phyloP scores from a whole-genome alignment of 2,888 invertebrate species.

The Synanthedon vespiformis region DNA sequence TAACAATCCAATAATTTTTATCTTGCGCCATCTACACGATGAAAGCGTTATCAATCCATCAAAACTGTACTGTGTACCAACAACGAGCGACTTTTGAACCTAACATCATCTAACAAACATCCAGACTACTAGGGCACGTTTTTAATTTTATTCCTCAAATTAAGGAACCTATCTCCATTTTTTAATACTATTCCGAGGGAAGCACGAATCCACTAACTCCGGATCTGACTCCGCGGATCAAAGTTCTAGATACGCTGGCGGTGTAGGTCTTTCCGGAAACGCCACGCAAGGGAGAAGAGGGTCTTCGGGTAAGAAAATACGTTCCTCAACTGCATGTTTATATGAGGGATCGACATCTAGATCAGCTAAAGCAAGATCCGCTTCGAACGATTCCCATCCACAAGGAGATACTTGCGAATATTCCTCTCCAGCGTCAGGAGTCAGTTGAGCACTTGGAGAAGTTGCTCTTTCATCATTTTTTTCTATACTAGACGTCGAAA shows the following conservation, averaged over 20 bases:
- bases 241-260: conserved; percentile 65
- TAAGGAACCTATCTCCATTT: conserved; percentile 28
- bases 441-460: conserved; percentile 72
- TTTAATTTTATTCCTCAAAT: neutral
- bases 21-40: conserved; percentile 31
- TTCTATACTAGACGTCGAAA: conserved; percentile 63
- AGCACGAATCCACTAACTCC: conserved; percentile 44
- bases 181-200: conserved; percentile 29
- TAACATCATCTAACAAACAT: conserved; percentile 28
- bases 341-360: conserved; percentile 73
- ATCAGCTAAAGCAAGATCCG: conserved; percentile 72
- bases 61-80: conserved; percentile 5
- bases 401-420: conserved; percentile 62
- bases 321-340: conserved; percentile 73
- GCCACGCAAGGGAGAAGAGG: conserved; percentile 62
- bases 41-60: conserved; percentile 27
- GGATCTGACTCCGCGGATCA: conserved; percentile 66
- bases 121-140: conserved; percentile 32
- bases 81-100: conserved; percentile 12
- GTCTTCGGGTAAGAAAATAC: conserved; percentile 72
- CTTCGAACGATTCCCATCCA: conserved; percentile 74
- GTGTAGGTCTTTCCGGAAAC: conserved; percentile 70
- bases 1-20: conserved; percentile 54
- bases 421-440: conserved; percentile 64
- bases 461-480: conserved; percentile 52